A percentile compares a stretch with the other conserved stretches of the same genome.
Conservation (phyloP, 1,140 invertebrate species). For the Drusus annulatus region DNA sequence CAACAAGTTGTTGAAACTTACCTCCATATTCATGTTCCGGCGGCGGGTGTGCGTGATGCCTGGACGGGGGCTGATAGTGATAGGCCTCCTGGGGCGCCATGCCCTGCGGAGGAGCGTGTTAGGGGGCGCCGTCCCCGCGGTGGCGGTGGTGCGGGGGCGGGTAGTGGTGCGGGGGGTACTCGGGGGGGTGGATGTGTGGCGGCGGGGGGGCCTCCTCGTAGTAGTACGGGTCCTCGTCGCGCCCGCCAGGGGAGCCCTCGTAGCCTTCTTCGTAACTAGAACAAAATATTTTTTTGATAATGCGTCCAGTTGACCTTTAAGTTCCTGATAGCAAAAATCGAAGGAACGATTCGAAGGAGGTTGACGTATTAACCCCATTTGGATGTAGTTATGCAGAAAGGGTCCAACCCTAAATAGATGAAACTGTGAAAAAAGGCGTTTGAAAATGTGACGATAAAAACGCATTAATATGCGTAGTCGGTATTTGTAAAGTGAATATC, state of each 20-base stretch:
- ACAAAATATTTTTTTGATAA: too few relatives aligned
- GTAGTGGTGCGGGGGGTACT: slow-evolving; percentile 34
- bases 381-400: too few relatives aligned
- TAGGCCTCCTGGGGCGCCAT: slow-evolving; percentile 25
- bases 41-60: slow-evolving; percentile 45
- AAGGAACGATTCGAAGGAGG: too few relatives aligned
- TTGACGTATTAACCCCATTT: too few relatives aligned
- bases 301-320: too few relatives aligned
- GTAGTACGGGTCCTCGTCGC: slow-evolving; percentile 44
- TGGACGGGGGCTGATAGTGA: slow-evolving; percentile 50
- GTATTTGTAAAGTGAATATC: too few relatives aligned
- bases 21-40: slow-evolving; percentile 56
- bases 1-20: slow-evolving; percentile 8
- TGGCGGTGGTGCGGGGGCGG: slow-evolving; percentile 44
- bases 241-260: slow-evolving; percentile 41
- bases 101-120: not conserved
- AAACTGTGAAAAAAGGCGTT: too few relatives aligned
- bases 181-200: slow-evolving; percentile 6
- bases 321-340: too few relatives aligned
- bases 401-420: too few relatives aligned
- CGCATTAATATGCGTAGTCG: too few relatives aligned
- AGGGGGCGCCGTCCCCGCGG: slow-evolving; percentile 25
- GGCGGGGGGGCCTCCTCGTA: slow-evolving; percentile 33
- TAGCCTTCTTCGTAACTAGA: slow-evolving; percentile 54
- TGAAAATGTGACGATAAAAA: too few relatives aligned